Evolutionary conservation across 1,140 invertebrate species (phyloP).

Genomic region (Anastatus disparis): DNA sequence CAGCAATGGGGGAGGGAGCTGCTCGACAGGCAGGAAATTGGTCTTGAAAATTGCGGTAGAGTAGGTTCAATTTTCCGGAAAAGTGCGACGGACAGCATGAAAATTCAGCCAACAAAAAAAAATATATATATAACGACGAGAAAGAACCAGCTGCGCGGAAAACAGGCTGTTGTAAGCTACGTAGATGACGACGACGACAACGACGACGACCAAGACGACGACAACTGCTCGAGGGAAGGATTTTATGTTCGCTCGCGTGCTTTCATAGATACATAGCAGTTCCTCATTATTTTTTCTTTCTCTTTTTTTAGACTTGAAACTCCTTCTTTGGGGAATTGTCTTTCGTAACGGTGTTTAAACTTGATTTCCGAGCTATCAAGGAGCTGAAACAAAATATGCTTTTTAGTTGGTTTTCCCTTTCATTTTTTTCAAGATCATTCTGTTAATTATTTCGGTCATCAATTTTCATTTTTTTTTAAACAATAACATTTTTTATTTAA

Average conservation of each 20-base stretch:
- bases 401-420: not conserved
- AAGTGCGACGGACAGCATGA: conserved; percentile 3
- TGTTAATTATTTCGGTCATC: too few species aligned
- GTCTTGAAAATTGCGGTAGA: conserved; percentile 31
- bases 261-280: too few species aligned
- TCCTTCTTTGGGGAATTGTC: not conserved
- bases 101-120: not conserved
- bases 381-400: not conserved
- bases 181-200: not conserved
- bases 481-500: too few species aligned
- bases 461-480: too few species aligned
- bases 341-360: not conserved
- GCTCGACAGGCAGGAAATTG: conserved; percentile 31
- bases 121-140: too few species aligned
- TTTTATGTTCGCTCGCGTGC: too few species aligned
- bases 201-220: not conserved
- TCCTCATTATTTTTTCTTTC: not conserved
- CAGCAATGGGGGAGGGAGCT: too few species aligned
- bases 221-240: too few species aligned
- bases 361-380: not conserved
- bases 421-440: too few species aligned
- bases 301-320: not conserved
- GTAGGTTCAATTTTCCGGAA: conserved; percentile 26
- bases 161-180: not conserved
- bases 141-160: conserved; percentile 12